Conservation (phyloP, 2,797 vertebrate genomes). For the Periparus ater region DNA sequence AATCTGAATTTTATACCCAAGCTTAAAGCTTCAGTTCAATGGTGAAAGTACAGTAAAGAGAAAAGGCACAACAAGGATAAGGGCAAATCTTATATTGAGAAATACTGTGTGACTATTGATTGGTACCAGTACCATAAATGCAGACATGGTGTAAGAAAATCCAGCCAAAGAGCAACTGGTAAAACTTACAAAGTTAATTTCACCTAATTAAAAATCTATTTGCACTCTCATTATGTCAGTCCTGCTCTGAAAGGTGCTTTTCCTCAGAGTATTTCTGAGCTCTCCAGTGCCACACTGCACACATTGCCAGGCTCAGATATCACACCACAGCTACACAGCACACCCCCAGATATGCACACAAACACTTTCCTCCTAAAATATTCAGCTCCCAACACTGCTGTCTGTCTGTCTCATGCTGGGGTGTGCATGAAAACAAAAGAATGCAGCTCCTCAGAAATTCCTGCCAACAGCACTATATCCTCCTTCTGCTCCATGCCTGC, state of each 20-base stretch:
- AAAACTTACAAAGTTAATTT: background rate
- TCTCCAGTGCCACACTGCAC: background rate
- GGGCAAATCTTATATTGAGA: background rate
- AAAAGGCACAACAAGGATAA: background rate
- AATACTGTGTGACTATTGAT: background rate
- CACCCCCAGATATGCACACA: background rate
- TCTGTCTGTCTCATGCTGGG: background rate
- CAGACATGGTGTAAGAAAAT: background rate
- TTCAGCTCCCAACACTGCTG: background rate
- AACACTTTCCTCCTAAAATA: background rate
- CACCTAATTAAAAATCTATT: background rate
- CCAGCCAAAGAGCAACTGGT: fast-evolving
- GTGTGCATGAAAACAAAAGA: background rate
- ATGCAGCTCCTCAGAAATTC: background rate
- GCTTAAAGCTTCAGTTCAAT: background rate
- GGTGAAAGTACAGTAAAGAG: background rate
- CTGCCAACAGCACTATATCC: background rate
- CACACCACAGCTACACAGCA: background rate
- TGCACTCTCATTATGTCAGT: background rate
- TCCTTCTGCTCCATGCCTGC: background rate
- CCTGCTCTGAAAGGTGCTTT: background rate
- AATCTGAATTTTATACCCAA: background rate
- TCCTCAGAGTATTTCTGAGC: background rate
- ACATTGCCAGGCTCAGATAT: background rate
- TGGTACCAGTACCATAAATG: no score